Conservation (phyloP, 1,140 invertebrate genomes). For the Conus betulinus region DNA sequence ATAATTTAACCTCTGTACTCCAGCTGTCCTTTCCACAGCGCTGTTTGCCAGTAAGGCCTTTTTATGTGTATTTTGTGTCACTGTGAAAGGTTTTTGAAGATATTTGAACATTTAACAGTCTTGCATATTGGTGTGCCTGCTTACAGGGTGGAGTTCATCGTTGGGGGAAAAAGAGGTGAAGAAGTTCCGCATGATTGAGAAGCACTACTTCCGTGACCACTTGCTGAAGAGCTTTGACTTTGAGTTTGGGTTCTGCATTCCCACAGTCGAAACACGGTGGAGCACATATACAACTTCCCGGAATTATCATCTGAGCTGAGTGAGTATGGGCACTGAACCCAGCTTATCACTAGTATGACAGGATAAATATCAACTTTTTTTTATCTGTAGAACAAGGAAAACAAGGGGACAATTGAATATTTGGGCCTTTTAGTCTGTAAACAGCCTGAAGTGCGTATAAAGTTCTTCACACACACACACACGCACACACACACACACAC, state of each 20-base stretch:
- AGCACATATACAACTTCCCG: constrained; percentile 99
- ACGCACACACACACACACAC: no score
- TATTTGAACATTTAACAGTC: neutral
- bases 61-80: neutral
- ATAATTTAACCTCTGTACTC: no score
- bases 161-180: constrained; percentile 93
- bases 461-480: no score
- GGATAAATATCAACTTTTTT: no score
- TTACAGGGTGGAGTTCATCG: constrained; percentile 94
- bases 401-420: no score
- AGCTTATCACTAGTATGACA: no score
- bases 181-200: constrained; percentile 98
- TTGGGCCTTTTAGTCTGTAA: no score
- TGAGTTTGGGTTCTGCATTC: constrained; percentile 99
- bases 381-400: no score
- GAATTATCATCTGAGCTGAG: constrained; percentile 88
- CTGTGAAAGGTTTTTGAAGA: neutral
- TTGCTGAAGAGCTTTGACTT: constrained; percentile 99
- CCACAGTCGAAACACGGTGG: constrained; percentile 96
- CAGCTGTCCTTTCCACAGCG: no score
- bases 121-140: neutral
- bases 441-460: no score
- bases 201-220: constrained; percentile 95
- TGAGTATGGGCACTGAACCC: constrained; percentile 76
- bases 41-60: neutral